A percentile compares a stretch with the other conserved stretches of the same genome.
phyloP scores from a whole-genome alignment of 2,113 vertebrate genomes.

The Rallus limicola region DNA sequence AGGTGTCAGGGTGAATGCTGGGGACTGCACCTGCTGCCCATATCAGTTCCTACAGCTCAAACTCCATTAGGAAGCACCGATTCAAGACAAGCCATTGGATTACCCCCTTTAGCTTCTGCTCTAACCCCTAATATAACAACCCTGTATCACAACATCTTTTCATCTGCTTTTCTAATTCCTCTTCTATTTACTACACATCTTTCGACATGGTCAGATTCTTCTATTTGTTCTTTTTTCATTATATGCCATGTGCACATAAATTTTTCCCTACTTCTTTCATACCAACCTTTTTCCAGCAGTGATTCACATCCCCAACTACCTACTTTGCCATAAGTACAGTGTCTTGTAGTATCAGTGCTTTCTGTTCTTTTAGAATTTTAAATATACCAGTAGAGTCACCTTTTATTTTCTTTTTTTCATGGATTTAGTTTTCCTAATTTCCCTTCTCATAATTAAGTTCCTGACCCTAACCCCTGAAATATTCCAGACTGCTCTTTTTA shows the following conservation, averaged over 20 bases:
- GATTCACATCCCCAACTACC: background rate
- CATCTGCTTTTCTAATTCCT: background rate
- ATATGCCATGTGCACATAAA: background rate
- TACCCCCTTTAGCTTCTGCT: background rate
- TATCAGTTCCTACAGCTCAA: background rate
- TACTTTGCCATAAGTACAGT: background rate
- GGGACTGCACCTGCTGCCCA: background rate
- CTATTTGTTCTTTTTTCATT: background rate
- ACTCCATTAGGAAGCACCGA: background rate
- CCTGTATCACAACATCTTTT: background rate
- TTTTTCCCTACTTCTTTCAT: background rate
- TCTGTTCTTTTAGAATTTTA: background rate
- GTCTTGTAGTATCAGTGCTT: background rate
- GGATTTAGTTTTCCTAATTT: background rate
- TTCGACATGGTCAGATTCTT: background rate
- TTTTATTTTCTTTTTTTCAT: background rate
- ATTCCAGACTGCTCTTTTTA: background rate
- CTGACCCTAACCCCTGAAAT: background rate
- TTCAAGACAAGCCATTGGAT: background rate
- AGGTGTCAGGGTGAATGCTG: background rate
- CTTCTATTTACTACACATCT: background rate
- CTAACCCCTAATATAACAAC: background rate
- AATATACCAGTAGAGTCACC: background rate
- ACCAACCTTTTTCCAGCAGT: background rate
- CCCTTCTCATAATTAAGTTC: background rate